phyloP scores from a whole-genome alignment of 2,888 invertebrate genomes.

The Megastigmus dorsalis region DNA sequence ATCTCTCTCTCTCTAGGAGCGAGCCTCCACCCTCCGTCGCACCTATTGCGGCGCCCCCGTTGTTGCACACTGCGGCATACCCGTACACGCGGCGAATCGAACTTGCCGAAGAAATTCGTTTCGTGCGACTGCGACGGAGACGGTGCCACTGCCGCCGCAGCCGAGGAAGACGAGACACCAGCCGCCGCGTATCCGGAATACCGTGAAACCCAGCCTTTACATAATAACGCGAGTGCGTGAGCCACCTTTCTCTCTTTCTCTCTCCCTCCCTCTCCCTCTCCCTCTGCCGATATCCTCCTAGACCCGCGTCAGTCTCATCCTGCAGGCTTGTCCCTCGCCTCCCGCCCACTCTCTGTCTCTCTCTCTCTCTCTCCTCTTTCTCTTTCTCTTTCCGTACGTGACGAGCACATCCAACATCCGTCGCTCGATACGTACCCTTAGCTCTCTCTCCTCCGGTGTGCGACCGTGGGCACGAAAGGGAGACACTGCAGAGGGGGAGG shows the following conservation, averaged over 20 bases:
- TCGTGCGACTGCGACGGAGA: neutral
- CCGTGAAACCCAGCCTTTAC: conserved; percentile 57
- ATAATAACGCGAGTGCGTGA: conserved; percentile 59
- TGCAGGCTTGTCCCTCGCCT: conserved; percentile 54
- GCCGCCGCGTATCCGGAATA: conserved; percentile 13
- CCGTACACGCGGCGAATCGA: conserved; percentile 22
- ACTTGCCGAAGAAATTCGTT: conserved; percentile 21
- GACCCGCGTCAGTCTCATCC: conserved; percentile 44
- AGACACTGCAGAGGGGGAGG: conserved; percentile 29
- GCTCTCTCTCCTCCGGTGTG: conserved; percentile 53
- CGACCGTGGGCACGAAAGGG: conserved; percentile 20
- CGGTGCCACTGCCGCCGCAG: too few relatives aligned
- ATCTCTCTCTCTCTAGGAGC: neutral
- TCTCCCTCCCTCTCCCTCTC: conserved; percentile 46
- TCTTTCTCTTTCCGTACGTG: conserved; percentile 70
- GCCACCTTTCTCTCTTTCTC: conserved; percentile 27
- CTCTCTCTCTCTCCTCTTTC: too few relatives aligned
- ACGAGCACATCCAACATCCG: conserved; percentile 71
- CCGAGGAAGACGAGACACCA: too few relatives aligned
- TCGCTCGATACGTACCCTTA: conserved; percentile 71
- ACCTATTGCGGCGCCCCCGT: conserved; percentile 10
- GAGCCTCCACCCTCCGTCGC: neutral
- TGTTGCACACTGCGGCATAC: conserved; percentile 32
- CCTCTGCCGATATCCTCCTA: conserved; percentile 27
- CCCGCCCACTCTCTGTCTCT: too few relatives aligned